These are phyloP conservation scores for Chouioia cunea DNA, from an alignment of 2,888 invertebrate genomes.

Conservation along the genomic window DNA sequence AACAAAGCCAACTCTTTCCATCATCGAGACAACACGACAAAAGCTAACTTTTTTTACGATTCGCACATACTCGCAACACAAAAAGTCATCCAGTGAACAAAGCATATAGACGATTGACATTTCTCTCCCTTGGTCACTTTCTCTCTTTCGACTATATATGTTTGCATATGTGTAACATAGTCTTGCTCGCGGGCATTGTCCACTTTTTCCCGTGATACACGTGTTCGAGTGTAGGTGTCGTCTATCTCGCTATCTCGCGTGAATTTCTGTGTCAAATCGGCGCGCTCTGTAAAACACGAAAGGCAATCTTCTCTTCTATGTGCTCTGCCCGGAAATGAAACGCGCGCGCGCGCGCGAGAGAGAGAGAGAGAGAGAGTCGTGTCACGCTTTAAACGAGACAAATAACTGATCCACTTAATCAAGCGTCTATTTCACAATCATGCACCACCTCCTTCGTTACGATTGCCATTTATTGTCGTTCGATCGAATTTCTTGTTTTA, in stretches of 20 bases:
- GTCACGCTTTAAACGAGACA: constrained; percentile 14
- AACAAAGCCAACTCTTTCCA: too few species aligned
- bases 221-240: too few species aligned
- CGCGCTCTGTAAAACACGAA: constrained; percentile 42
- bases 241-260: constrained; percentile 7
- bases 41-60: too few species aligned
- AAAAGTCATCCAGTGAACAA: too few species aligned
- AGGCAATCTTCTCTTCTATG: constrained; percentile 3
- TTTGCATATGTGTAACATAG: background rate
- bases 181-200: too few species aligned
- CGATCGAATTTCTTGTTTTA: constrained; percentile 3
- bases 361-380: background rate
- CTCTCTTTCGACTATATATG: constrained; percentile 1
- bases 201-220: too few species aligned
- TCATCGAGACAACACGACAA: too few species aligned
- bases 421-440: constrained; percentile 11
- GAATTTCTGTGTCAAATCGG: constrained; percentile 38
- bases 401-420: constrained; percentile 3
- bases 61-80: too few species aligned
- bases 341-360: too few species aligned
- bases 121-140: constrained; percentile 1
- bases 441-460: background rate
- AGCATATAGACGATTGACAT: too few species aligned
- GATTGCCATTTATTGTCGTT: too few species aligned
- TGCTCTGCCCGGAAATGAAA: constrained; percentile 35